A percentile compares a stretch with the other conserved stretches of the same genome.
Conservation (phyloP, 2,113 vertebrate species). For the Tenebrosternarchus preto region DNA sequence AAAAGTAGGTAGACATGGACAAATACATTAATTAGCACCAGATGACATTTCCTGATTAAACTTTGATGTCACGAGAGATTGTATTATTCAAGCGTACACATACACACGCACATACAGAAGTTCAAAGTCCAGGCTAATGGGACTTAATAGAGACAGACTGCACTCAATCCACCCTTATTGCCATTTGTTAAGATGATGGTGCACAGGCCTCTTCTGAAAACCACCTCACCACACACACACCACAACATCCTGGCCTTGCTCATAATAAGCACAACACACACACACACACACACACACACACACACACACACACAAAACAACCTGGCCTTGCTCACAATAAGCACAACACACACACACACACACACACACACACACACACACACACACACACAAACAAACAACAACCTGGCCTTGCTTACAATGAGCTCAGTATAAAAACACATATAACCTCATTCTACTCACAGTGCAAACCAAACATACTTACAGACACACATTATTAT, state of each 20-base stretch:
- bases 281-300: neutral
- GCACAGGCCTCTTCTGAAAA: conserved; percentile 36
- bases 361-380: neutral
- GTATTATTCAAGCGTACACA: conserved; percentile 9
- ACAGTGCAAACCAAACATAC: neutral
- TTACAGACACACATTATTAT: neutral
- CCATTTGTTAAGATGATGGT: conserved; percentile 38
- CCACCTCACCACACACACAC: conserved; percentile 32
- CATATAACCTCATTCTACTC: neutral
- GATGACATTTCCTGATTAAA: conserved; percentile 41
- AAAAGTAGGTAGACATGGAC: conserved; percentile 1
- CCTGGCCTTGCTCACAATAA: neutral
- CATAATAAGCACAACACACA: conserved; percentile 8
- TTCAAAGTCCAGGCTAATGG: conserved; percentile 47
- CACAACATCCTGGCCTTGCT: conserved; percentile 1
- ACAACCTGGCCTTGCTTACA: neutral
- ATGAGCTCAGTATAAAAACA: neutral
- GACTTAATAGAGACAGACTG: conserved; percentile 40
- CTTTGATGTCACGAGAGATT: conserved; percentile 42
- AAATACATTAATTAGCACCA: conserved; percentile 34
- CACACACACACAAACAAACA: neutral
- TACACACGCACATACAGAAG: neutral
- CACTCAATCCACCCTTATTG: conserved; percentile 33
- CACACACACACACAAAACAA: neutral
- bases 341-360: neutral